Percentiles rank a stretch among this genome's conserved stretches.
Conservation (phyloP, 2,797 vertebrate species). For the Hippopotamyrus pictus region DNA sequence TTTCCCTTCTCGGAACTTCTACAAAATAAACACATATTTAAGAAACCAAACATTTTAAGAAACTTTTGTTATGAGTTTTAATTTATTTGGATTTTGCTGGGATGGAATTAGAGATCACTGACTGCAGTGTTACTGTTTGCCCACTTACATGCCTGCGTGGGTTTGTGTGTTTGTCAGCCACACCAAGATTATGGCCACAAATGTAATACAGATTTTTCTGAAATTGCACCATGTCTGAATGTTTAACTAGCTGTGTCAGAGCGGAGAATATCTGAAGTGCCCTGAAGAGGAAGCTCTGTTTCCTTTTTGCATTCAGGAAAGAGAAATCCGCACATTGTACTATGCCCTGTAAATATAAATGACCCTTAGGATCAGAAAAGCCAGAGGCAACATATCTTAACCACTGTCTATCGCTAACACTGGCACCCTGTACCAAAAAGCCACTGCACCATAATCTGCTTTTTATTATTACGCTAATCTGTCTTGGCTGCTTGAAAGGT, state of each 20-base stretch:
- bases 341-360: background rate
- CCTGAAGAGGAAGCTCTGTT: background rate
- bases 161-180: background rate
- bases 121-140: background rate
- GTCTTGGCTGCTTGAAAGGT: background rate
- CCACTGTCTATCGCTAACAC: background rate
- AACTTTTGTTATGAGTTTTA: background rate
- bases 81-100: background rate
- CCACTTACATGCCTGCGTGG: background rate
- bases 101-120: background rate
- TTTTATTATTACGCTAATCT: background rate
- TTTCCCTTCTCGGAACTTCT: background rate
- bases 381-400: background rate
- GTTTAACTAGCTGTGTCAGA: slow-evolving; percentile 5
- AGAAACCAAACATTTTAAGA: background rate
- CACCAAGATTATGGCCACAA: background rate
- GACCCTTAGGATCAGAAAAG: background rate
- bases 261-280: background rate
- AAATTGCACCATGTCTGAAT: background rate
- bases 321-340: background rate
- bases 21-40: slow-evolving; percentile 5
- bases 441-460: background rate
- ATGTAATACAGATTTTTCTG: background rate
- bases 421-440: background rate
- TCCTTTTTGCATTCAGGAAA: slow-evolving; percentile 4